Evolutionary conservation across 2,888 invertebrate species (phyloP).

Genomic region (Sarcophaga subvicina): DNA sequence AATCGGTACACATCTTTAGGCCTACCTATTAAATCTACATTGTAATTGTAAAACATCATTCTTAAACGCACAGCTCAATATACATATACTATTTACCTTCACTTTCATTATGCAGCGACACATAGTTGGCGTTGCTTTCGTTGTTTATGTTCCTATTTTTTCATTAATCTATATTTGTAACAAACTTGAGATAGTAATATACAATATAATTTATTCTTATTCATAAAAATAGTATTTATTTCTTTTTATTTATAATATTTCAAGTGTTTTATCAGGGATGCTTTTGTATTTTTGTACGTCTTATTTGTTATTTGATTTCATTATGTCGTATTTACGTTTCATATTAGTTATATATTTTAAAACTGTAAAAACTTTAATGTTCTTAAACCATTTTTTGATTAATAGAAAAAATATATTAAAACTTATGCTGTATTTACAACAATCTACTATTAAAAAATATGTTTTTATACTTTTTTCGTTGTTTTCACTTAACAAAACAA

Average conservation of each 20-base stretch:
- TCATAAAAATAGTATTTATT: neutral
- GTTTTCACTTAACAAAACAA: conserved; percentile 64
- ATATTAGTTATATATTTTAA: neutral
- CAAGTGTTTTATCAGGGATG: neutral
- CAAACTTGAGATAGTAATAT: neutral
- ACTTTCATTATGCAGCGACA: neutral
- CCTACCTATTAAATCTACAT: no score
- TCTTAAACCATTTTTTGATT: neutral
- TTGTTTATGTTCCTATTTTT: neutral
- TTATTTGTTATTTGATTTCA: conserved; percentile 1
- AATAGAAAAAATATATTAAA: neutral
- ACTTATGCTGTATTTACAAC: neutral
- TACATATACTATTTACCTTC: conserved; percentile 13
- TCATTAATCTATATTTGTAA: neutral
- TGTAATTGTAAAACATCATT: no score
- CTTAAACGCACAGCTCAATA: no score
- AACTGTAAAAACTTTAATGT: neutral
- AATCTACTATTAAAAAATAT: conserved; percentile 15
- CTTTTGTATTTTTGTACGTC: conserved; percentile 6
- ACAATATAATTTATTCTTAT: neutral
- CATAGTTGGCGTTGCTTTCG: neutral
- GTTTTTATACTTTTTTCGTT: conserved; percentile 40
- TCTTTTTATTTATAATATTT: neutral
- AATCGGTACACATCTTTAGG: no score
- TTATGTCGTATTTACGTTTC: neutral